phyloP scores from a whole-genome alignment of 1,140 invertebrate species.

The Drosophila mauritiana region DNA sequence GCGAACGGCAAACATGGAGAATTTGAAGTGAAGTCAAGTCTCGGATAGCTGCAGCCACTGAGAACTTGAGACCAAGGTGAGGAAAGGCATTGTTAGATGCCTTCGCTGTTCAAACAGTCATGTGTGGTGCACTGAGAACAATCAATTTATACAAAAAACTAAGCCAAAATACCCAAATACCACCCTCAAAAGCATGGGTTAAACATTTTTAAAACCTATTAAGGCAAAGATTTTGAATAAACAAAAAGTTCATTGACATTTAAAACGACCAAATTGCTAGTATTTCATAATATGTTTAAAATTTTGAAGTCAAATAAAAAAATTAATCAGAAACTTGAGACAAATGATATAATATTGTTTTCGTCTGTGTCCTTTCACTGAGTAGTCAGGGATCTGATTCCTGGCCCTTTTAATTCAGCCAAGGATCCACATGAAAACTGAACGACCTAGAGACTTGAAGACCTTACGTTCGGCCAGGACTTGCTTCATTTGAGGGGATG shows the following conservation, averaged over 20 bases:
- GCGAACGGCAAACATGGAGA: slow-evolving; percentile 68
- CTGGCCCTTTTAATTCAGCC: slow-evolving; percentile 22
- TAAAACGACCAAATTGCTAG: too few relatives aligned
- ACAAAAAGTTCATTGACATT: background rate
- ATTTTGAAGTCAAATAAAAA: too few relatives aligned
- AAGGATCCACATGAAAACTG: slow-evolving; percentile 33
- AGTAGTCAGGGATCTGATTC: slow-evolving; percentile 10
- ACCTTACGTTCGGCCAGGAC: slow-evolving; percentile 12
- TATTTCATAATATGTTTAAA: too few relatives aligned
- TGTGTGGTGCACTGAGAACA: slow-evolving; percentile 13
- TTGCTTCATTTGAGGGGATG: slow-evolving; percentile 52
- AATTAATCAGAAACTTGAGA: too few relatives aligned
- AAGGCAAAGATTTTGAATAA: background rate
- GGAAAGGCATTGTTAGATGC: slow-evolving; percentile 29
- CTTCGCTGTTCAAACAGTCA: slow-evolving; percentile 15
- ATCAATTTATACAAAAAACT: background rate
- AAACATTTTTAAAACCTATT: too few relatives aligned
- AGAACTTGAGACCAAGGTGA: slow-evolving; percentile 52
- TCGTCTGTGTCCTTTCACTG: background rate
- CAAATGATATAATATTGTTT: background rate
- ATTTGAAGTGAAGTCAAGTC: slow-evolving; percentile 71
- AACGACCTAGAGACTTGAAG: slow-evolving; percentile 18
- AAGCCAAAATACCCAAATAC: too few relatives aligned
- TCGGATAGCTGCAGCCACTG: slow-evolving; percentile 41
- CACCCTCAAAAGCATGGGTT: too few relatives aligned